Conservation (phyloP, 2,113 vertebrate genomes). For the Ammodytes dubius region DNA sequence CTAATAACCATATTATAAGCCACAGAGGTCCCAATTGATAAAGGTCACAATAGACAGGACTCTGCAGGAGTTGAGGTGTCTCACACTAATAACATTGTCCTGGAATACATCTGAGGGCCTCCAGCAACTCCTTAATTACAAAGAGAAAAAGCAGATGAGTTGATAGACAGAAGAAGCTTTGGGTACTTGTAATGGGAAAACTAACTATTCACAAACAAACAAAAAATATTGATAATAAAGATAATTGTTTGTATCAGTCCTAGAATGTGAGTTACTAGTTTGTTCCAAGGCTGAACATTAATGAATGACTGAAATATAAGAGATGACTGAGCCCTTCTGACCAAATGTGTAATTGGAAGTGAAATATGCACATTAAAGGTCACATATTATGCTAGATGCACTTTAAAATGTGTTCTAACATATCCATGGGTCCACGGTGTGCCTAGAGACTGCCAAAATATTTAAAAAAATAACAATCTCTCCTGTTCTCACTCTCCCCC, state of each 20-base stretch:
- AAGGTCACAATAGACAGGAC: constrained; percentile 54
- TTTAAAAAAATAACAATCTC: too few relatives aligned
- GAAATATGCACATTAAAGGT: constrained; percentile 29
- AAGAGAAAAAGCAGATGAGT: neutral
- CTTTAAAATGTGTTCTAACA: too few relatives aligned
- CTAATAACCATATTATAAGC: constrained; percentile 51
- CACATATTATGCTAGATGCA: too few relatives aligned
- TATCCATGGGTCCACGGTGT: too few relatives aligned
- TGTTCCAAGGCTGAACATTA: neutral
- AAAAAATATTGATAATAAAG: neutral
- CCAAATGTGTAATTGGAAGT: constrained; percentile 53
- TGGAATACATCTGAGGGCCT: neutral
- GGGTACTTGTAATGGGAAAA: too few relatives aligned
- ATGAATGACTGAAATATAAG: neutral
- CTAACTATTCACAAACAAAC: neutral
- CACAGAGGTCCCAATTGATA: constrained; percentile 18
- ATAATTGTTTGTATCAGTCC: fast-evolving
- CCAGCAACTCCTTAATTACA: neutral
- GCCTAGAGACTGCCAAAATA: too few relatives aligned
- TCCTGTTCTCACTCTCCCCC: too few relatives aligned
- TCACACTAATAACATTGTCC: neutral
- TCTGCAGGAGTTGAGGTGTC: neutral
- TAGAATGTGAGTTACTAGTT: neutral
- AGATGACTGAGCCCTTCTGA: neutral
- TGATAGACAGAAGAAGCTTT: neutral